Conservation (phyloP, 2,888 invertebrate species). For the Clitarchus hookeri region DNA sequence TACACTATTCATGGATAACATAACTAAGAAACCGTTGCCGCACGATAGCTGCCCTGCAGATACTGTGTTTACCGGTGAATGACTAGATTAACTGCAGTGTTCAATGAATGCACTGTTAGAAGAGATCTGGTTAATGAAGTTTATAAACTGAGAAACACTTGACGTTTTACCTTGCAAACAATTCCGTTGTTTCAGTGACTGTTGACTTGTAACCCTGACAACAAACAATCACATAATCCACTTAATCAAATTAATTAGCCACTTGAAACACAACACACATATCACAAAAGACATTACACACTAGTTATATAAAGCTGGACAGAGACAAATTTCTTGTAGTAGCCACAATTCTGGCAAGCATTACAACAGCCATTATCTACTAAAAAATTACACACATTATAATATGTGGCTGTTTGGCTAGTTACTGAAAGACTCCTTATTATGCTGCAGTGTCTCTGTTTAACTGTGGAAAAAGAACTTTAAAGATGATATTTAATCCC, state of each 20-base stretch:
- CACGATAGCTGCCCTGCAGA: neutral
- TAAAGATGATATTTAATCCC: too few species aligned
- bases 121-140: neutral
- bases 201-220: neutral
- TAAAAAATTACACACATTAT: too few species aligned
- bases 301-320: too few species aligned
- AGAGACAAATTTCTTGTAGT: too few species aligned
- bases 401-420: too few species aligned
- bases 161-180: neutral
- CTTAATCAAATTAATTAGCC: too few species aligned
- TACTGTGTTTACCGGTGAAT: neutral
- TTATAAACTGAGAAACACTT: neutral
- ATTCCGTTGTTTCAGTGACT: neutral
- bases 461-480: too few species aligned
- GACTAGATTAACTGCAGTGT: constrained; percentile 4
- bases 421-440: too few species aligned
- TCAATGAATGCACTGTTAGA: neutral
- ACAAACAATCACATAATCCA: neutral
- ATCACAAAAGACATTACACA: neutral
- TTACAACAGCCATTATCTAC: too few species aligned
- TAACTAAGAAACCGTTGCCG: neutral
- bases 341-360: too few species aligned
- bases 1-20: neutral
- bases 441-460: too few species aligned
- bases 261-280: neutral